Base-by-base conservation (phyloP, 2,888 invertebrate genomes). In the Mesodorylaimus sp. region DNA sequence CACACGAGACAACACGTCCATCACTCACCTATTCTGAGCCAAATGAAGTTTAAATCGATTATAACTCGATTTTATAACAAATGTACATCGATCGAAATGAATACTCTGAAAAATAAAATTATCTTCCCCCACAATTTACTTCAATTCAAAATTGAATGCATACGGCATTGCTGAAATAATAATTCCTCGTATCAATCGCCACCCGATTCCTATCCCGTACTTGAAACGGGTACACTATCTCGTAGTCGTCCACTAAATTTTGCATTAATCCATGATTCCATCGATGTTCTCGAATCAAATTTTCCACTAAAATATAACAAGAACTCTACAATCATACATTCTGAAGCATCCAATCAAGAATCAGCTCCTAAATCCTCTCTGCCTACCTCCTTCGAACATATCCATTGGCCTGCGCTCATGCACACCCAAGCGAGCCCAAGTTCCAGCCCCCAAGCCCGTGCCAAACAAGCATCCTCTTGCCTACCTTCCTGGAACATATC, bases 211-310 rank as follows among this genome's bases (percentile, higher is more conserved):
- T 63, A 47, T 65, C 66, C 10, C 66, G 60, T 23, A 71, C 58
- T 58, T 69, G 70, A 52, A 69, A 66, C 1, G 70, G 70, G 56
- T 68, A 66, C 36, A 70, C 67, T 44, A 70, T 60, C 53, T 68
- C 66, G 56, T 65, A 67, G 7, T 65, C 64, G 39, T 63, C 60
- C 13, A 65, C 65, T 44, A 67, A 61, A 36, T 59, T 58, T 44
- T 61, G 58, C 50, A 67, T 59, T 53, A 69, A 60, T 39, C 61
- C 63, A 46, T 62, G 63, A 57, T 69, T 69, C 46, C 58, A 54
- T 1, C 55, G 51, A n/a, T 60, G 56, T 50, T 62, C 58, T 1
- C 59, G 57, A 21, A 60, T 48, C n/a, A 39, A 46, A 1, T 25
- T 29, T n/a, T 52, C 52, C 27, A 52, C 41, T 47, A 25, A 25